Base-by-base conservation (phyloP, 2,113 vertebrate species). In the Cettia cetti region DNA sequence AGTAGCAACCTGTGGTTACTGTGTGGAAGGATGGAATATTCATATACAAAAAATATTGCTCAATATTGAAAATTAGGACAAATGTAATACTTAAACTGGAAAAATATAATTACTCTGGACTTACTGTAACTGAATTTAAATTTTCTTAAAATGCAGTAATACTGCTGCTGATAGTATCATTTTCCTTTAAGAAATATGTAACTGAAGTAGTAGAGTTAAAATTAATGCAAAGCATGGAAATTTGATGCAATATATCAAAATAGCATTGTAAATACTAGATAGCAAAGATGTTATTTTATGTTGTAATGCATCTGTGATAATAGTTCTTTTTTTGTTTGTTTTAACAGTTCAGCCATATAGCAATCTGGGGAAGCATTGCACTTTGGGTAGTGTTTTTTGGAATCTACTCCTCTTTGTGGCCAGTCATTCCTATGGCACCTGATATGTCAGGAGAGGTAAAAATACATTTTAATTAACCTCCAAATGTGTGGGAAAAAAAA, bases 371-470 rank as follows among this genome's bases (percentile, higher is more conserved):
- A 92, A 99, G 99, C 98, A 99, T 99, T 74, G 97, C 94, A 23
- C 98, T 99, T 90, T 99, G 99, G 99, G 97, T 99, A 91, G 99
- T 99, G 97, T 99, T 99, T 96, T 99, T 99, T 91, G 98, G 98
- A 72, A 98, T 99, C 98, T 99, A 99, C 96, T 99, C 99, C 54
- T 99, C 99, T 44, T 97, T 99, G 68, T 99, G 99, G 99, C 99
- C 99, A 30, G 95, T 99, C 69, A 97, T 99, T 93, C 98, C 99
- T 12, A 98, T 99, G 97, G 99, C 99, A 89, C 99, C 99, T 7
- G 99, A 99, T 96, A 99, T 99, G 99, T 99, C 99, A 54, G 99
- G 99, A 98, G 98, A 99, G 99, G 99, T 99, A 99, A 98, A 92
- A 76, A 12, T 88, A 11, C 68, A 21, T 87, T 82, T 92, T 92